A percentile compares a stretch with the other conserved stretches of the same genome.
Conservation (phyloP, 2,113 vertebrate genomes). For the Anhinga anhinga region DNA sequence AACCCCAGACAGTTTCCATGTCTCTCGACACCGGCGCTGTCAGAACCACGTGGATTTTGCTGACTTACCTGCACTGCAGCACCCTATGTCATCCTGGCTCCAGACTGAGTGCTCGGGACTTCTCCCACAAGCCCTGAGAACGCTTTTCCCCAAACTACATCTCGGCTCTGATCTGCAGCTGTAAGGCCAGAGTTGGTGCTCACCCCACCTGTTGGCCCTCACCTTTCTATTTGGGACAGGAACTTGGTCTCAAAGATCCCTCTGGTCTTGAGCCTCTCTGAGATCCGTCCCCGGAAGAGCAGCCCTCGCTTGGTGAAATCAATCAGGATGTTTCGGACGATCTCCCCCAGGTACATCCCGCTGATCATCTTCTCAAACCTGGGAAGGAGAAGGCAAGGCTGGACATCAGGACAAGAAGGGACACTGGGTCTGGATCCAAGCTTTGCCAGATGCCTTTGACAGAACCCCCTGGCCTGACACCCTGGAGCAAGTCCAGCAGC, state of each 20-base stretch:
- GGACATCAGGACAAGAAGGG: background rate
- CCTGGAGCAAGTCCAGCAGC: background rate
- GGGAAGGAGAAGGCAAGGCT: background rate
- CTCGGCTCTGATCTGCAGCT: background rate
- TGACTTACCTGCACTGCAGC: background rate
- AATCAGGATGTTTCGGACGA: slow-evolving; percentile 91
- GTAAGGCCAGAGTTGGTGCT: background rate
- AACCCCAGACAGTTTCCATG: background rate
- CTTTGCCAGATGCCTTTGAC: background rate
- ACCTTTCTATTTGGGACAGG: slow-evolving; percentile 97
- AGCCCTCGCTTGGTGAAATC: slow-evolving; percentile 90
- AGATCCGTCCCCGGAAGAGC: slow-evolving; percentile 91
- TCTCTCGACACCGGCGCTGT: accelerated
- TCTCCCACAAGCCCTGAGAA: background rate
- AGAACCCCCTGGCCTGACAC: background rate
- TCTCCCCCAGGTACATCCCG: slow-evolving; percentile 96
- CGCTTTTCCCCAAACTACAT: accelerated
- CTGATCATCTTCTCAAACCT: slow-evolving; percentile 99
- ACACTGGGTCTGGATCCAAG: background rate
- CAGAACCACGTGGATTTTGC: background rate
- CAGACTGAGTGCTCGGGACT: accelerated
- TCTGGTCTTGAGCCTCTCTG: slow-evolving; percentile 89
- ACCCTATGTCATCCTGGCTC: background rate
- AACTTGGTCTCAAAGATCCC: slow-evolving; percentile 98
- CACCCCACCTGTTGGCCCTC: background rate